Evolutionary conservation across 1,140 invertebrate genomes (phyloP).

Genomic region (Ips nitidus): DNA sequence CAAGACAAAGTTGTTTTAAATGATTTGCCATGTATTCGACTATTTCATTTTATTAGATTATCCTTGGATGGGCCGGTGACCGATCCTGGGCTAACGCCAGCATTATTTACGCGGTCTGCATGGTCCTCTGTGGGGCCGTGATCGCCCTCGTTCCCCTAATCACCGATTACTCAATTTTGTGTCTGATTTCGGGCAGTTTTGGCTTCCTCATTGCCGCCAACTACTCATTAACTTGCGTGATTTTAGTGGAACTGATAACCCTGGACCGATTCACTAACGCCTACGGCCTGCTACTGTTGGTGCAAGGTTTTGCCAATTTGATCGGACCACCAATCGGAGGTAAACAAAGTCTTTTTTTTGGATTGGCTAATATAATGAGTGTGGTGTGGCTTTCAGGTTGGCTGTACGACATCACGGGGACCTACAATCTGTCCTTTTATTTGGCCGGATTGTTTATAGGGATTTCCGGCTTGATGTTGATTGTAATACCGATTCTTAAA

Average conservation of each 20-base stretch:
- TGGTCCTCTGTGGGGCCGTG: conserved; percentile 72
- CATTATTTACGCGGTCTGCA: conserved; percentile 76
- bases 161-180: conserved; percentile 63
- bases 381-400: conserved; percentile 63
- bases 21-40: background rate
- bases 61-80: conserved; percentile 79
- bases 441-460: conserved; percentile 82
- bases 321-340: conserved; percentile 85
- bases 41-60: conserved; percentile 62
- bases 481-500: conserved; percentile 63
- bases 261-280: conserved; percentile 87
- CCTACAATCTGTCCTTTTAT: conserved; percentile 85
- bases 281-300: conserved; percentile 82
- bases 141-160: conserved; percentile 71
- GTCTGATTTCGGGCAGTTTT: conserved; percentile 69
- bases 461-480: conserved; percentile 77
- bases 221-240: conserved; percentile 83
- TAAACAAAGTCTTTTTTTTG: conserved; percentile 46
- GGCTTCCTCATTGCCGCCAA: conserved; percentile 85
- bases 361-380: background rate
- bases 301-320: conserved; percentile 86
- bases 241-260: conserved; percentile 81
- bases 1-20: background rate
- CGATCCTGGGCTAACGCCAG: conserved; percentile 62
- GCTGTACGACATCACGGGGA: conserved; percentile 75